Evolutionary conservation across 2,797 vertebrate species (phyloP), one percentile per base, ranked within the genome.

Genomic region (Prunella strophiata): DNA sequence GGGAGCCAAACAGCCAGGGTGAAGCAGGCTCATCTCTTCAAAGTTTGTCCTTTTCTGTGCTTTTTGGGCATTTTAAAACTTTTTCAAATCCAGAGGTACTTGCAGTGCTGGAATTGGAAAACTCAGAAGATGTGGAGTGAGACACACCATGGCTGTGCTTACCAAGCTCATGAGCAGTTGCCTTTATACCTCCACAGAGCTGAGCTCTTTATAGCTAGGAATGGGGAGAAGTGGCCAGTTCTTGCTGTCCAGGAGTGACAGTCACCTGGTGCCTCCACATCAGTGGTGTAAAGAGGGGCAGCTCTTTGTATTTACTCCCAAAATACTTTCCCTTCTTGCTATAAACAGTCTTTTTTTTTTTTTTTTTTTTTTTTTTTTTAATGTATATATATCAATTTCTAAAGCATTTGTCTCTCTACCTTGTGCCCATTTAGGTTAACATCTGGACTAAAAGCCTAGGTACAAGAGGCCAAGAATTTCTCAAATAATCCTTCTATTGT

Each of bases 31-130:
- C 40, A 9, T 70, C 47, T 89, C 76, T 78, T 57, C 59, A 47
- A 40, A 59, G 34, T 77, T 91, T 85, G 78, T 70, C 75, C 88
- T 87, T 81, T 91, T 88, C 88, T 91, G 79, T 88, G 74, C 54
- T 34, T 88, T 94, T 93, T 25, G 48, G 85, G 25, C 11, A 74
- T 89, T 87, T 91, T 34, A 79, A 94, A 29, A 5, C 43, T 27
- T 38, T 58, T 38, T 59, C 58, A 90, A 83, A 83, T 73, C 10
- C 26, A 58, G 38, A n/a, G 26, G 26, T 14, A 7, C 23, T 36
- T 76, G 30, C 36, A 43, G 12, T 38, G 12, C 51, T 62, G 51
- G 17, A 45, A 15, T 23, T 36, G 11, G 58, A 78, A 79, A 73
- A 47, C 55, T 67, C 63, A 42, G 22, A 70, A 43, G 54, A 43